These are phyloP conservation scores for Acleris literana DNA, from an alignment of 2,888 invertebrate species.

Conservation along the genomic window DNA sequence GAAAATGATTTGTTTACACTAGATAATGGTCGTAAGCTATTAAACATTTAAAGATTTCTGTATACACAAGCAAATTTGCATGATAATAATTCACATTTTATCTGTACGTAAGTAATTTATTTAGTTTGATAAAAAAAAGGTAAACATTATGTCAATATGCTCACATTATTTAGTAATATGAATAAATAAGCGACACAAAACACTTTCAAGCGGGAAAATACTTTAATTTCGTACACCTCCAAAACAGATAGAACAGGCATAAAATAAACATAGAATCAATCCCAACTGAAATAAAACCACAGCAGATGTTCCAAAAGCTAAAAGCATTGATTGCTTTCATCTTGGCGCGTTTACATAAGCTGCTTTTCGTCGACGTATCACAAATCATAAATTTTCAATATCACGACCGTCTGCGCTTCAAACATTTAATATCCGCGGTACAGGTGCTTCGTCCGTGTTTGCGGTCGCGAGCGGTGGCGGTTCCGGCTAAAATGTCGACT, in stretches of 20 bases:
- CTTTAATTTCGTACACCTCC: background rate
- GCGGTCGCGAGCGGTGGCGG: slow-evolving; percentile 15
- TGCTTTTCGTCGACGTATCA: slow-evolving; percentile 39
- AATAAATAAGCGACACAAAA: too few species aligned
- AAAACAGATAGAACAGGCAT: background rate
- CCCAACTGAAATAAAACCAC: slow-evolving; percentile 6
- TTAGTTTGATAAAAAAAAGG: too few species aligned
- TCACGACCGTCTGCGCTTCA: slow-evolving; percentile 46
- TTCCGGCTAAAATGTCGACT: slow-evolving; percentile 5
- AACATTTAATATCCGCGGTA: slow-evolving; percentile 57
- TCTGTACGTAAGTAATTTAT: too few species aligned
- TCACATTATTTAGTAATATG: too few species aligned
- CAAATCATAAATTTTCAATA: slow-evolving; percentile 54
- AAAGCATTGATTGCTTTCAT: slow-evolving; percentile 28
- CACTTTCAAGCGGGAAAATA: too few species aligned
- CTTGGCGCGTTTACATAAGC: slow-evolving; percentile 33
- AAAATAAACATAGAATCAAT: slow-evolving; percentile 6
- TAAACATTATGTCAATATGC: too few species aligned
- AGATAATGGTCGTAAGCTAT: too few species aligned
- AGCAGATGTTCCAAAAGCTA: slow-evolving; percentile 5
- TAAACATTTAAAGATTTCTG: too few species aligned
- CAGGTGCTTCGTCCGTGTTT: slow-evolving; percentile 45
- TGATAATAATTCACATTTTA: too few species aligned
- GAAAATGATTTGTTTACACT: too few species aligned
- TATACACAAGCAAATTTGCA: too few species aligned